Evolutionary conservation across 2,888 invertebrate genomes (phyloP), one percentile per base, ranked within the genome.

Genomic region (Cistogaster globosa): DNA sequence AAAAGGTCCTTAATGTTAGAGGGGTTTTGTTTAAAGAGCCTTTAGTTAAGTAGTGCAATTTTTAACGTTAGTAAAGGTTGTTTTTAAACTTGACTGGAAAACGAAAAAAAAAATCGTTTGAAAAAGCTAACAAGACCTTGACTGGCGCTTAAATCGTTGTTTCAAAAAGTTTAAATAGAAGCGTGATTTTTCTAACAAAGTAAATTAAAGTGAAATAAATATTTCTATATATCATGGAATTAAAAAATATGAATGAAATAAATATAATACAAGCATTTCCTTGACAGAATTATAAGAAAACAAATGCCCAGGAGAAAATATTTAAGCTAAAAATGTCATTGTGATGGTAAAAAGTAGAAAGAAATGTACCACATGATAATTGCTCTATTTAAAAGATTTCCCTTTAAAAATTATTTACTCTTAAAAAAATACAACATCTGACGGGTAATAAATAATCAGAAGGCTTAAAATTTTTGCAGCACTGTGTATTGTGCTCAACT

Each of bases 1-100:
- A 42, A 76, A 74, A 76, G 51, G 58, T 63, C 63, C 82, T 82
- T 82, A 58, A 65, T 45, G 63, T 22, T 63, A 60, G 38, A 68
- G 53, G 48, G 42, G 18, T 16, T 51, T 18, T 51, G 32, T 57
- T 22, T 3, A 51, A 38, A 62, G 51, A 16, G 2, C 14, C 32
- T 65, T 65, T 62, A 38, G 51, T 32, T 26, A n/a, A 38, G 36
- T 16, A 42, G 60, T 72, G 58, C 63, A 32, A 11, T 26, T 62
- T 32, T 16, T 62, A 12, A 11, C 32, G 26, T 63, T 63, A 42
- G 51, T 53, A 14, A 32, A 38, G 38, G n/a, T 36, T 22, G 18
- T 53, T 48, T 65, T 9, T 71, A 51, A 65, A 80, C 51, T 58
- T 72, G 57, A 16, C 51, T 38, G 14, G 22, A 38, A 11, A 42